Evolutionary conservation across 2,888 invertebrate genomes (phyloP).

Genomic region (Crepidodera aurea): DNA sequence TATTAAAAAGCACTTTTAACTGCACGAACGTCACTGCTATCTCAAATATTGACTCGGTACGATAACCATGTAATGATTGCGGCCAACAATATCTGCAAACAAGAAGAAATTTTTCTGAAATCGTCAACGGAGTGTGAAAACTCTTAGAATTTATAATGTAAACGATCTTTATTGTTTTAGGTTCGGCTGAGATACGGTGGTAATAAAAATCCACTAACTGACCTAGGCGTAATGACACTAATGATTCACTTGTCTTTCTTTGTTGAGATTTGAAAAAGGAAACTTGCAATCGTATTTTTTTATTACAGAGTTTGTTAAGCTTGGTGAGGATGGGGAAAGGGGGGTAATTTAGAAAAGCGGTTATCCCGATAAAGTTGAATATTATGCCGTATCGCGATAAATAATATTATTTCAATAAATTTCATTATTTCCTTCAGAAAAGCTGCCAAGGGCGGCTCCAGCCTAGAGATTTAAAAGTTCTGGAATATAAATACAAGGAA

Average conservation of each 20-base stretch:
- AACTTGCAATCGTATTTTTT: neutral
- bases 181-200: constrained; percentile 10
- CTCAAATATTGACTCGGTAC: constrained; percentile 32
- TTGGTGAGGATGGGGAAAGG: no score
- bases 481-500: no score
- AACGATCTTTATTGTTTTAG: constrained; percentile 35
- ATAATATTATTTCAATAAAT: no score
- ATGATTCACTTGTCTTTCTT: constrained; percentile 12
- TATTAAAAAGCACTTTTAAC: no score
- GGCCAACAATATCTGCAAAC: constrained; percentile 29
- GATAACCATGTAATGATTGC: constrained; percentile 36
- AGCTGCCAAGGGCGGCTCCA: no score
- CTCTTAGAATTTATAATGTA: constrained; percentile 30
- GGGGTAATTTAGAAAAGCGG: no score
- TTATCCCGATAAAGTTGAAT: no score
- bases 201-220: constrained; percentile 17
- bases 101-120: constrained; percentile 30
- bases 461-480: no score
- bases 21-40: constrained; percentile 21
- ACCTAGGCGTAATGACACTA: constrained; percentile 14
- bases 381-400: no score
- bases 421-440: no score
- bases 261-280: neutral
- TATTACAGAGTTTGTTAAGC: no score
- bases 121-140: constrained; percentile 36